These are phyloP conservation scores for Agrilus planipennis DNA, from an alignment of 1,140 invertebrate genomes.

Conservation along the genomic window DNA sequence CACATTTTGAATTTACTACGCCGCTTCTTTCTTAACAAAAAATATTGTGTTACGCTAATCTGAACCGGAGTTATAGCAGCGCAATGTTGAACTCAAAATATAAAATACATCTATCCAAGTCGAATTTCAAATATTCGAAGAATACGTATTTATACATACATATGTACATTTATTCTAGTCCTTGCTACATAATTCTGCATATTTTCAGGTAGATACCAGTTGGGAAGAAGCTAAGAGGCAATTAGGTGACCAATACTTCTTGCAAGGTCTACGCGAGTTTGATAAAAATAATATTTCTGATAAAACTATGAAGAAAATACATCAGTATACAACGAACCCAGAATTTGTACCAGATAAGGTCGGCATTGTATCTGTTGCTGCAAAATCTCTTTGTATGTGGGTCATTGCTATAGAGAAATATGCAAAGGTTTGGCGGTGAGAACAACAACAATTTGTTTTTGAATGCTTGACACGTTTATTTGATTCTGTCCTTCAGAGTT, in stretches of 20 bases:
- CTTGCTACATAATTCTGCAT: not conserved
- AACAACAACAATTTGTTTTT: constrained; percentile 7
- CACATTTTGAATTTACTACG: too few relatives aligned
- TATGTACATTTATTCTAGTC: not conserved
- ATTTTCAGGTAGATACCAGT: constrained; percentile 38
- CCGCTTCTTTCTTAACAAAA: too few relatives aligned
- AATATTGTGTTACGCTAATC: too few relatives aligned
- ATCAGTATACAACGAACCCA: constrained; percentile 60
- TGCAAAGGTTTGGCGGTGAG: constrained; percentile 67
- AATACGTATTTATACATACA: not conserved
- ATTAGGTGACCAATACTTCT: constrained; percentile 64
- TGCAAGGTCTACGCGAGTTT: constrained; percentile 66
- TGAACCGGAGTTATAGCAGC: too few relatives aligned
- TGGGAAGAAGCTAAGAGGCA: constrained; percentile 79
- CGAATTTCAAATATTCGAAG: too few relatives aligned
- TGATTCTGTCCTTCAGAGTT: constrained; percentile 44
- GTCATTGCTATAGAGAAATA: constrained; percentile 86
- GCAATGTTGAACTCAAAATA: too few relatives aligned
- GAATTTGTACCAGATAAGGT: constrained; percentile 82
- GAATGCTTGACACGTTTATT: not conserved
- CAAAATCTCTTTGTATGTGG: constrained; percentile 79
- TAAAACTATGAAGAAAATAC: constrained; percentile 66
- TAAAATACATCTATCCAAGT: too few relatives aligned
- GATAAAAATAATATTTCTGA: constrained; percentile 80
- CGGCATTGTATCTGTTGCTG: constrained; percentile 63